These are phyloP conservation scores for Perithous albicinctus DNA, from an alignment of 2,888 invertebrate genomes.

Conservation along the genomic window DNA sequence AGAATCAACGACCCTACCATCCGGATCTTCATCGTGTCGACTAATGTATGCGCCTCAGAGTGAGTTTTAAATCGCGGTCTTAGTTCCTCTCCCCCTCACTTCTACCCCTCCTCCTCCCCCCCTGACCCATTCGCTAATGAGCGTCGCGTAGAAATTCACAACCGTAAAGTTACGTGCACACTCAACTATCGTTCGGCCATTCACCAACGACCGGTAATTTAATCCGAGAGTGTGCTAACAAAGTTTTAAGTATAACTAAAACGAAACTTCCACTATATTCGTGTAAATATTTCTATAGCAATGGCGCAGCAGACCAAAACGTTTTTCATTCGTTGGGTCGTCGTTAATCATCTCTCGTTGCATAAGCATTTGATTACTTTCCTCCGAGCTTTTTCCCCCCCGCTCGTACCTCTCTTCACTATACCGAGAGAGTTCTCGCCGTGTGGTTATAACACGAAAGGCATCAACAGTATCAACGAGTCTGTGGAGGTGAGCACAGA, in stretches of 20 bases:
- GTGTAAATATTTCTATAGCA: conserved; percentile 44
- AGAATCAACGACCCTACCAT: conserved; percentile 73
- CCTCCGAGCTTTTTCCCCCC: conserved; percentile 64
- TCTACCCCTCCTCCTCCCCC: too few relatives aligned
- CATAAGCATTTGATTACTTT: conserved; percentile 74
- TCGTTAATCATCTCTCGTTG: conserved; percentile 63
- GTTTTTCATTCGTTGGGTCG: conserved; percentile 51
- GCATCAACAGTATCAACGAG: conserved; percentile 44
- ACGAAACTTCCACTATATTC: conserved; percentile 25
- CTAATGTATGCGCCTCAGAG: conserved; percentile 77
- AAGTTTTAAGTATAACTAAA: conserved; percentile 11
- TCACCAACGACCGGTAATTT: conserved; percentile 29
- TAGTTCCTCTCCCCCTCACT: conserved; percentile 37
- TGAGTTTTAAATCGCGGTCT: conserved; percentile 67
- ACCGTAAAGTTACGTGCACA: conserved; percentile 27
- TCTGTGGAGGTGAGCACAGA: conserved; percentile 35
- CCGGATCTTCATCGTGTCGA: conserved; percentile 64
- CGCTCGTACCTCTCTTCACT: conserved; percentile 58
- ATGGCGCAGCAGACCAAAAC: conserved; percentile 30
- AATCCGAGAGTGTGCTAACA: neutral
- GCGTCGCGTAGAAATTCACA: conserved; percentile 44
- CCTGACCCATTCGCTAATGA: conserved; percentile 61
- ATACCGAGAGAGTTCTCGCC: conserved; percentile 58
- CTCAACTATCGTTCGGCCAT: conserved; percentile 39
- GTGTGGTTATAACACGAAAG: conserved; percentile 54